Conservation (phyloP, 92 coral and sea anemone genomes). For the Palythoa grandiflora region DNA sequence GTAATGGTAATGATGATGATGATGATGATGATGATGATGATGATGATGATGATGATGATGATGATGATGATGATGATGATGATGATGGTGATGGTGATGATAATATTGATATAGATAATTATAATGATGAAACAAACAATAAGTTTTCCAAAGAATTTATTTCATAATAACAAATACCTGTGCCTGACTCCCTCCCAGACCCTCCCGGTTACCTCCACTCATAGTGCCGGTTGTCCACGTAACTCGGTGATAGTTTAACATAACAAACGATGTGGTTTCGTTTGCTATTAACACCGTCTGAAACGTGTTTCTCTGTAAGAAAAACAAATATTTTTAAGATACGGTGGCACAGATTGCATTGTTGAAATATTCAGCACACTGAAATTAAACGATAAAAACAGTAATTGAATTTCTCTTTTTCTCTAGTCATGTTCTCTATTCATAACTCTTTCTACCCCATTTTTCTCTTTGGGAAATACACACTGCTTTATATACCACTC, state of each 20-base stretch:
- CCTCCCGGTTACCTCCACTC: constrained; percentile 65
- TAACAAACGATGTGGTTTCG: constrained; percentile 66
- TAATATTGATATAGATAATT: not conserved
- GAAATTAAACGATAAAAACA: not conserved
- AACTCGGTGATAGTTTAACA: constrained; percentile 70
- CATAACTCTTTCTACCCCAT: no score
- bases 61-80: not conserved
- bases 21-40: not conserved
- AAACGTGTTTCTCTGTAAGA: constrained; percentile 74
- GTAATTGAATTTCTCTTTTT: not conserved
- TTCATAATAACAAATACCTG: constrained; percentile 68
- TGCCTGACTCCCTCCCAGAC: constrained; percentile 76
- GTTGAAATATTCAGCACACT: not conserved
- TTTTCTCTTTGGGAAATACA: no score
- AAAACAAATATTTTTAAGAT: not conserved
- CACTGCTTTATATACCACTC: no score
- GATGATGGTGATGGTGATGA: not conserved
- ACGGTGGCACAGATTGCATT: no score
- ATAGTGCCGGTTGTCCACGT: constrained; percentile 89
- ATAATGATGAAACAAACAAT: no score
- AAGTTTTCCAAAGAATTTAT: no score
- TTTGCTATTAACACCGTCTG: constrained; percentile 67
- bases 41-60: not conserved
- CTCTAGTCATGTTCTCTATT: no score
- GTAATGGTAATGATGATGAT: not conserved